Evolutionary conservation across 2,797 vertebrate species (phyloP), one percentile per base, ranked within the genome.

Genomic region (Falco peregrinus): DNA sequence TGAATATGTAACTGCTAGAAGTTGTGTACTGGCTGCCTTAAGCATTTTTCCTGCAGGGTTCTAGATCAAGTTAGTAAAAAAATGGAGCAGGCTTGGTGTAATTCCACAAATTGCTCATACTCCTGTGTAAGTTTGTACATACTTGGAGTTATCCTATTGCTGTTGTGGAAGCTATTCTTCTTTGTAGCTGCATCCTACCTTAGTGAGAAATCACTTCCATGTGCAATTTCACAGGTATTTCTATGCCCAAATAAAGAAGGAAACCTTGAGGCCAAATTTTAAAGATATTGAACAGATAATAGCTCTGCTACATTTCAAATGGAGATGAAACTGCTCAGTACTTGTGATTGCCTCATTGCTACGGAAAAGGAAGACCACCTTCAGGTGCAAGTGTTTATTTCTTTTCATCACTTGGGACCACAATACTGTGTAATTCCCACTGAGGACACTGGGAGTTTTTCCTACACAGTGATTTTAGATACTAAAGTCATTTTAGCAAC

Each of bases 111-210:
- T 59, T 84, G 9, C 22, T 87, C 7, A 5, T 10, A 35, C 6
- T 53, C 14, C 43, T 61, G 45, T 61, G 76, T 61, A 43, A 75
- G 64, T n/a, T 33, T 53, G 16, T 68, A 61, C 14, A 68, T 5
- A 26, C 0, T 0, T 11, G n/a, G 53, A 35, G 5, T 19, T 75
- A 24, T 74, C 14, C 53, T 20, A 1, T 22, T 45, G 22, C 6
- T 39, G 35, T 17, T 5, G 3, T 71, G 47, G 65, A 45, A 85
- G 13, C 7, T 37, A 9, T 76, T 78, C 59, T 31, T 45, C 50
- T 48, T 90, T 57, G 75, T 35, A 59, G 29, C n/a, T 69, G 19
- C 39, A 39, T 48, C 60, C 39, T 73, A 15, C 47, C 43, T 61
- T 53, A 35, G 31, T 6, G 4, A 70, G 29, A 84, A 87, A 60